These are phyloP conservation scores for Erannis defoliaria DNA, from an alignment of 2,888 invertebrate species.

Conservation along the genomic window DNA sequence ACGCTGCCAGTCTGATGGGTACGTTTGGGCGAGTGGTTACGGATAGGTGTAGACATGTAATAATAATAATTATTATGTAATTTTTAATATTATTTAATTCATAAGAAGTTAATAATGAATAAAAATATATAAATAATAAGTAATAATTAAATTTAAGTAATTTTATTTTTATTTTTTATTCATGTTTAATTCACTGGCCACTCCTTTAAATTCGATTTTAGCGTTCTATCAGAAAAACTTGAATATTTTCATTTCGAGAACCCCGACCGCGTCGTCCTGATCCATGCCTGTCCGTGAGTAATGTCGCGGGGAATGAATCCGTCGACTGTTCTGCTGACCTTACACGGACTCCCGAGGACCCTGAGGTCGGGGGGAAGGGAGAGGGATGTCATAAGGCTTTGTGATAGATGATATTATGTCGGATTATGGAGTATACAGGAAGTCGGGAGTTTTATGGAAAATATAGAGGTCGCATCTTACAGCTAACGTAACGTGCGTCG, in stretches of 20 bases:
- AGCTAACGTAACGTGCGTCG: too few species aligned
- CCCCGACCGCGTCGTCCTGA: not conserved
- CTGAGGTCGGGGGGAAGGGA: not conserved
- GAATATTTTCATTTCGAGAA: not conserved
- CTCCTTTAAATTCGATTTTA: not conserved
- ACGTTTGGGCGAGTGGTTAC: too few species aligned
- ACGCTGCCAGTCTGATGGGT: too few species aligned
- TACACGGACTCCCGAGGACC: constrained; percentile 24
- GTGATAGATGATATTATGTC: constrained; percentile 32
- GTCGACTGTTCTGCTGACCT: constrained; percentile 46
- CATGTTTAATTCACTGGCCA: not conserved
- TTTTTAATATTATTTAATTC: too few species aligned
- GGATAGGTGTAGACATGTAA: too few species aligned
- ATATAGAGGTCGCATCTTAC: constrained; percentile 16
- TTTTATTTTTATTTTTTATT: too few species aligned
- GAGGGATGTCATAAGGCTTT: constrained; percentile 26
- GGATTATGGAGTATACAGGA: constrained; percentile 29
- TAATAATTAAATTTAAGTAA: too few species aligned
- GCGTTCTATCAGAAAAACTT: not conserved
- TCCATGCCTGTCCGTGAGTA: constrained; percentile 37
- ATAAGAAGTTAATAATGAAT: too few species aligned
- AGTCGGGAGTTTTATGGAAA: constrained; percentile 23
- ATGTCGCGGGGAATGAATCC: constrained; percentile 44
- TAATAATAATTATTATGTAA: too few species aligned
- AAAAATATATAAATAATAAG: too few species aligned